Conservation (phyloP, 2,888 invertebrate species). For the Monoplex corrugatus region DNA sequence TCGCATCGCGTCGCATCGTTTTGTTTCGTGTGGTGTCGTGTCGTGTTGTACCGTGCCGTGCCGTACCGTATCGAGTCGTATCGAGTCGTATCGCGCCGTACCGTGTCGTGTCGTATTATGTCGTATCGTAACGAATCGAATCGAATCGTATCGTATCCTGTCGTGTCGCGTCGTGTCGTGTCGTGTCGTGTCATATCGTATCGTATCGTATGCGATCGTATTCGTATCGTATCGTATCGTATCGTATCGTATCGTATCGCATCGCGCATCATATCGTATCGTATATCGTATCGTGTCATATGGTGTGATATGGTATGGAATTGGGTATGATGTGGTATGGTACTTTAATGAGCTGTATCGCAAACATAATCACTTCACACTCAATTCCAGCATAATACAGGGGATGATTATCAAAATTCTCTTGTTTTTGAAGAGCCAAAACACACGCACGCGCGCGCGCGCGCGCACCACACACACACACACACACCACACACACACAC, state of each 20-base stretch:
- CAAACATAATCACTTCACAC: too few species aligned
- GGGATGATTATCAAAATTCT: too few species aligned
- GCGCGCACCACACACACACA: too few species aligned
- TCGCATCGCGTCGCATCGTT: neutral
- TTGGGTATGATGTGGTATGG: too few species aligned
- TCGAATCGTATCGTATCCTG: neutral
- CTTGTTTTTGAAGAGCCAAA: too few species aligned
- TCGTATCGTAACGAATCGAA: neutral
- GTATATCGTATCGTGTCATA: neutral
- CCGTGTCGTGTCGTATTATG: neutral
- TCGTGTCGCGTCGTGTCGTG: neutral
- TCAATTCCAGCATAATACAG: too few species aligned
- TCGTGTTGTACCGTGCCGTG: neutral
- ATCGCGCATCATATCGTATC: neutral
- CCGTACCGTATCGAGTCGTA: neutral
- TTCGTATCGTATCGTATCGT: neutral
- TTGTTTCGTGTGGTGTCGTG: neutral
- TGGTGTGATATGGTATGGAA: neutral
- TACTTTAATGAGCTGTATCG: too few species aligned
- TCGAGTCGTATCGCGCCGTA: neutral
- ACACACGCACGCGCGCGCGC: too few species aligned
- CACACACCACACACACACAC: too few species aligned
- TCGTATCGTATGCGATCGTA: neutral
- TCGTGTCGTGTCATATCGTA: constrained; percentile 11
- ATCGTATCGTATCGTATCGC: neutral